A percentile compares a stretch with the other conserved stretches of the same genome.
Conservation (phyloP, 2,888 invertebrate species). For the Zygogramma bicolorata region DNA sequence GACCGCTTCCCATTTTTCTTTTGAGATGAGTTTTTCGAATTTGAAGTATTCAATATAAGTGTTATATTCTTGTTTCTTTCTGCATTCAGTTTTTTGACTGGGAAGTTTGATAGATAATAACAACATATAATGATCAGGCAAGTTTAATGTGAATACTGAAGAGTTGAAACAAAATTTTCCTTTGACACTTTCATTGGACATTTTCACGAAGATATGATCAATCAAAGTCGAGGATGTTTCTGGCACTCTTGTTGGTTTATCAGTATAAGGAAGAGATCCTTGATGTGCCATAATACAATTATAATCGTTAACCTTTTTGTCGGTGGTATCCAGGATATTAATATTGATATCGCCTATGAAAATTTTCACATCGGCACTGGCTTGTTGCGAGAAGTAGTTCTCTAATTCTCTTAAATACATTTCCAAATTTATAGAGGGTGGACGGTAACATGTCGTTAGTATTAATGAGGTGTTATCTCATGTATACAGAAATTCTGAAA, state of each 20-base stretch:
- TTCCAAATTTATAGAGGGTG: no score
- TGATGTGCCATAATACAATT: constrained; percentile 6
- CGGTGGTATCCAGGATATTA: no score
- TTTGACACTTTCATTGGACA: constrained; percentile 10
- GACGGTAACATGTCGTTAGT: no score
- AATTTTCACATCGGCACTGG: constrained; percentile 14
- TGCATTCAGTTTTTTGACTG: constrained; percentile 6
- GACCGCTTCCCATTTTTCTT: no score
- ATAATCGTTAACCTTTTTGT: constrained; percentile 14
- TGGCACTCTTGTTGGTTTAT: constrained; percentile 4
- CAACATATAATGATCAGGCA: constrained; percentile 10
- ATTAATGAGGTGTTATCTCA: no score
- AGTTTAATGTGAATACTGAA: neutral
- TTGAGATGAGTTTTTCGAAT: no score
- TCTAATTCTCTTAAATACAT: no score
- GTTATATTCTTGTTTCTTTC: neutral
- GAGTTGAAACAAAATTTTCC: no score
- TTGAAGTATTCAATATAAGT: neutral
- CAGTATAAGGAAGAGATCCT: constrained; percentile 7
- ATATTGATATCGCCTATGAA: no score
- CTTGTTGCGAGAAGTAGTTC: constrained; percentile 12
- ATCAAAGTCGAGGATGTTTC: no score
- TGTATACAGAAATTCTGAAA: no score
- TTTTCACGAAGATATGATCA: constrained; percentile 13
- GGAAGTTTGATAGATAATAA: no score